A percentile compares a stretch with the other conserved stretches of the same genome.
Conservation (phyloP, 2,113 vertebrate genomes). For the Bubalus kerabau region DNA sequence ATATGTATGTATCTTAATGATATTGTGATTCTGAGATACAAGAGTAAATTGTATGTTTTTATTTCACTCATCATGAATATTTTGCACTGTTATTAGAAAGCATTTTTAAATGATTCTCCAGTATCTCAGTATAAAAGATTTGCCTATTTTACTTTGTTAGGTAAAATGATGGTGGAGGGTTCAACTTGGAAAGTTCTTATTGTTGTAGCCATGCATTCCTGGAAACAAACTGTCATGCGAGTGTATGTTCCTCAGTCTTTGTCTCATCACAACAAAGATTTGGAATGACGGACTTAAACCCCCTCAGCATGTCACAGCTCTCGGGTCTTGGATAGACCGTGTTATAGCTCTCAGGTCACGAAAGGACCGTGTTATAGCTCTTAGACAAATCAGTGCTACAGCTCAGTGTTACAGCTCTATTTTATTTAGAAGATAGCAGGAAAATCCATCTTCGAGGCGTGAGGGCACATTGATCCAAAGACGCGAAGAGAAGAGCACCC, state of each 20-base stretch:
- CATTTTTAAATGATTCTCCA: neutral
- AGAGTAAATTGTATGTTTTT: neutral
- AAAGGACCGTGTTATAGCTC: too few relatives aligned
- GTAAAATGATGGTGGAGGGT: neutral
- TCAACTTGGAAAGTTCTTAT: neutral
- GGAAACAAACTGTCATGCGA: neutral
- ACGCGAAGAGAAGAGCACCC: accelerated
- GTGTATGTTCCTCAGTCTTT: accelerated
- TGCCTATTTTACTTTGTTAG: neutral
- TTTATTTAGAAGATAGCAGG: too few relatives aligned
- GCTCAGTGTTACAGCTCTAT: too few relatives aligned
- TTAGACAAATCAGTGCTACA: too few relatives aligned
- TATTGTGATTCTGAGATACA: neutral
- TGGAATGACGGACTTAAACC: too few relatives aligned
- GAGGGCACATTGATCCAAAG: accelerated
- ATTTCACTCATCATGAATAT: neutral
- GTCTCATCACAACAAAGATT: too few relatives aligned
- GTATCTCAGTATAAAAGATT: neutral
- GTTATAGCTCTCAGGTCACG: too few relatives aligned
- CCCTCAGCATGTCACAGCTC: too few relatives aligned
- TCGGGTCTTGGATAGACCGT: too few relatives aligned
- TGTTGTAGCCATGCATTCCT: neutral
- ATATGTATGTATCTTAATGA: neutral
- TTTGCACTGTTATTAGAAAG: neutral
- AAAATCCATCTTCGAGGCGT: too few relatives aligned